phyloP scores from a whole-genome alignment of 2,888 invertebrate genomes.

The Neelides folsomi region DNA sequence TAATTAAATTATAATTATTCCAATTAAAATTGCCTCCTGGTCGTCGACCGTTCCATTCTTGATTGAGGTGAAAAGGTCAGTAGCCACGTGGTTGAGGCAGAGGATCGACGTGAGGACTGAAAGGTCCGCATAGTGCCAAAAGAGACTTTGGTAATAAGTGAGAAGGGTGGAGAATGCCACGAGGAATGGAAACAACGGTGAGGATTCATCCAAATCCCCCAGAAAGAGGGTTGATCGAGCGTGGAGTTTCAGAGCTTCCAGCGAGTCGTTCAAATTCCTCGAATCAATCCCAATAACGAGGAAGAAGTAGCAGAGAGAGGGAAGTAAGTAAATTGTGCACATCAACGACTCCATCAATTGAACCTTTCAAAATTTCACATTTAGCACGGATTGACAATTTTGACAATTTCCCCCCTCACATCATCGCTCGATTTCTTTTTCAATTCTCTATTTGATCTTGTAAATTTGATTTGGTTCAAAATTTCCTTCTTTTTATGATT shows the following conservation, averaged over 20 bases:
- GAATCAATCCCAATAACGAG: slow-evolving; percentile 6
- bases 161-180: background rate
- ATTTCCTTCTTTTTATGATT: too few species aligned
- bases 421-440: too few species aligned
- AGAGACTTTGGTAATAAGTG: slow-evolving; percentile 3
- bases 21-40: background rate
- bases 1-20: too few species aligned
- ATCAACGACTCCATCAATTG: background rate
- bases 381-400: background rate
- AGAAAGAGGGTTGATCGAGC: background rate
- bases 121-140: slow-evolving; percentile 7
- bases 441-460: too few species aligned
- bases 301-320: slow-evolving; percentile 2
- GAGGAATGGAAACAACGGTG: background rate
- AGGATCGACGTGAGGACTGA: background rate
- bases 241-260: slow-evolving; percentile 1
- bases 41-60: background rate
- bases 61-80: slow-evolving; percentile 3
- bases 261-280: background rate
- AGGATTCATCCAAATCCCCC: background rate
- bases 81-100: slow-evolving; percentile 1
- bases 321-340: slow-evolving; percentile 2
- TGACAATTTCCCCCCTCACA: too few species aligned
- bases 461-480: too few species aligned
- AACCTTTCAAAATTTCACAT: background rate